Conservation (phyloP, 2,797 vertebrate species). For the Pangasius djambal region DNA sequence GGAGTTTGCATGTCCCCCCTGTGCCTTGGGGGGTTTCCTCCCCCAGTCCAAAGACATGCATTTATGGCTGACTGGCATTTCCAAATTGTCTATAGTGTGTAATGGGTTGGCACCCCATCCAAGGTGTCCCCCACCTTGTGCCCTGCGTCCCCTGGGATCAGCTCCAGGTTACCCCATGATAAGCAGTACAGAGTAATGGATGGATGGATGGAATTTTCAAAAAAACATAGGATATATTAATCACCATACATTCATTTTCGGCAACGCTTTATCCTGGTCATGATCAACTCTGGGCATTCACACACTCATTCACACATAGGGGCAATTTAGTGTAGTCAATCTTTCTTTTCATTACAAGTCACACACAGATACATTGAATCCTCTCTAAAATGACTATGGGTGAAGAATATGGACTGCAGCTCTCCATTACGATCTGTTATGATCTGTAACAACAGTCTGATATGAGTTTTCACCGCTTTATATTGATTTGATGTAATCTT, state of each 20-base stretch:
- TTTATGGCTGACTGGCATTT: too few species aligned
- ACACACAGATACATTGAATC: neutral
- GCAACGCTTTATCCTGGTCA: conserved; percentile 5
- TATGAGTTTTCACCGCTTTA: conserved; percentile 22
- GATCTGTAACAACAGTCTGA: conserved; percentile 21
- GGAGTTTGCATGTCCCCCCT: too few species aligned
- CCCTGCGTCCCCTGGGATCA: too few species aligned
- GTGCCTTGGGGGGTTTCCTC: too few species aligned
- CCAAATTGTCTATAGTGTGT: too few species aligned
- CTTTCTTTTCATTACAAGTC: neutral
- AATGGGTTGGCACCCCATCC: too few species aligned
- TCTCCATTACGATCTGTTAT: conserved; percentile 7
- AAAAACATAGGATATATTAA: too few species aligned
- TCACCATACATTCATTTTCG: neutral
- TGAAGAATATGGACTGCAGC: neutral
- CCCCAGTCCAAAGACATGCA: too few species aligned
- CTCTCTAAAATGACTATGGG: neutral
- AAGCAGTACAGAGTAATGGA: too few species aligned
- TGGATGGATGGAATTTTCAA: too few species aligned
- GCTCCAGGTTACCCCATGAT: too few species aligned
- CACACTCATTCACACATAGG: neutral
- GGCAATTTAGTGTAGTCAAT: neutral
- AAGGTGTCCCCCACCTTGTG: too few species aligned
- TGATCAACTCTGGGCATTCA: neutral
- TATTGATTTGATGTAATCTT: conserved; percentile 31